Percentiles rank a stretch among this genome's conserved stretches.
These are phyloP conservation scores for Argya squamiceps DNA, from an alignment of 2,797 vertebrate species.

Conservation along the genomic window DNA sequence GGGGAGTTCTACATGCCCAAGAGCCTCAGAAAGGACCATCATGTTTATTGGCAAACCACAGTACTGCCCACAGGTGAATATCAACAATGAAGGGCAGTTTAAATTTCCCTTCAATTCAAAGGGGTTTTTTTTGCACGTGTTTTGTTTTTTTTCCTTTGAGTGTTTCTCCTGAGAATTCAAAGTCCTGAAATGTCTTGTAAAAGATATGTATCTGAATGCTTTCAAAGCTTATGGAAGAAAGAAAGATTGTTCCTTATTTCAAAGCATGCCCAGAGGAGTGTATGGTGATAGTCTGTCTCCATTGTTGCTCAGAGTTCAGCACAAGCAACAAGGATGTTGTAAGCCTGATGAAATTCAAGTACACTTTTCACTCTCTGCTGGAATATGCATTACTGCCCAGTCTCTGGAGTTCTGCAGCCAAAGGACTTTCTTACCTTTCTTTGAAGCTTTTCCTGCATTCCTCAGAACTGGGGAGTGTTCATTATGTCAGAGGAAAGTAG, in stretches of 20 bases:
- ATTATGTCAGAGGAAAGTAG: not conserved
- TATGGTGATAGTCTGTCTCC: not conserved
- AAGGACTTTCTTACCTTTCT: not conserved
- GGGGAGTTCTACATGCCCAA: not conserved
- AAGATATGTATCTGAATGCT: not conserved
- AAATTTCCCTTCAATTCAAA: not conserved
- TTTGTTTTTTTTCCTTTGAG: no score
- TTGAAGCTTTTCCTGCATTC: not conserved
- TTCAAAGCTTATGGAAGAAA: not conserved
- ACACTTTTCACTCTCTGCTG: not conserved
- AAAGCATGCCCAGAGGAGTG: not conserved
- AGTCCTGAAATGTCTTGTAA: not conserved
- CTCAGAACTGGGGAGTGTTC: not conserved
- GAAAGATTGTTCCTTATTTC: not conserved
- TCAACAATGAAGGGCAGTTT: not conserved
- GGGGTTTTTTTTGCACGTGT: accelerated
- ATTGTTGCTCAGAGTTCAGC: not conserved
- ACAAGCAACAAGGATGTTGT: not conserved
- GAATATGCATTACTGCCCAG: not conserved
- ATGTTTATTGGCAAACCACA: not conserved
- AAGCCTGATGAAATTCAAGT: constrained; percentile 11
- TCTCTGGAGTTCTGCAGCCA: not conserved
- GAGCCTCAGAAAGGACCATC: not conserved
- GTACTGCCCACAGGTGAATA: not conserved
- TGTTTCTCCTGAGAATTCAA: not conserved